phyloP scores from a whole-genome alignment of 1,140 invertebrate species.

The Episyrphus balteatus region DNA sequence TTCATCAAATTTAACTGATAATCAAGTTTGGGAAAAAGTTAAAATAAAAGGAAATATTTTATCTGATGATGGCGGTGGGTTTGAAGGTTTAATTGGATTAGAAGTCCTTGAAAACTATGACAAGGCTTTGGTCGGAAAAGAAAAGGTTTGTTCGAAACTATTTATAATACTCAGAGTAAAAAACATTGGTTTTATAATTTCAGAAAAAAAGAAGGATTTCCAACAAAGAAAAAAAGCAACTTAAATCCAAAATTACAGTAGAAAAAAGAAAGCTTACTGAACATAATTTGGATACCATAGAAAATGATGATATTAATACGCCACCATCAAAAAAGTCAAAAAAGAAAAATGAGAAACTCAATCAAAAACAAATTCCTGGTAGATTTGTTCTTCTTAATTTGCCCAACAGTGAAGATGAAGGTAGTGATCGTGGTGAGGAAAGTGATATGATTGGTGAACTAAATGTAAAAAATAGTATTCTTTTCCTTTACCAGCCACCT shows the following conservation, averaged over 20 bases:
- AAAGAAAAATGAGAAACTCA: too few species aligned
- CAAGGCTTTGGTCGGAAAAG: constrained; percentile 13
- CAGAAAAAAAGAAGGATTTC: neutral
- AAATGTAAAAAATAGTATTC: constrained; percentile 4
- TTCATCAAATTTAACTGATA: too few species aligned
- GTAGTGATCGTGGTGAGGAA: constrained; percentile 5
- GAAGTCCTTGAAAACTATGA: constrained; percentile 34
- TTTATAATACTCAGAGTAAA: too few species aligned
- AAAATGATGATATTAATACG: too few species aligned
- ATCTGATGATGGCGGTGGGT: constrained; percentile 23
- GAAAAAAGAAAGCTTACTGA: too few species aligned
- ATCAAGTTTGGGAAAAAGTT: constrained; percentile 24
- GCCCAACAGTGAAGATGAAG: neutral
- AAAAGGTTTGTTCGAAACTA: constrained; percentile 1
- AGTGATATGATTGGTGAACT: constrained; percentile 11
- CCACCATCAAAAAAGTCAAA: too few species aligned
- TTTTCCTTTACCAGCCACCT: neutral
- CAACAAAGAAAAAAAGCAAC: neutral
- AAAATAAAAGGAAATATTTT: constrained; percentile 34
- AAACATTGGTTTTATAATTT: too few species aligned
- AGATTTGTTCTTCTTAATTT: too few species aligned
- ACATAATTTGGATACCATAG: too few species aligned
- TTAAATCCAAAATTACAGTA: too few species aligned
- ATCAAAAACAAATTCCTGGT: too few species aligned
- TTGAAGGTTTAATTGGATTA: constrained; percentile 31